These are phyloP conservation scores for Tetragnatha montana DNA, from an alignment of 2,888 invertebrate genomes.

Conservation along the genomic window DNA sequence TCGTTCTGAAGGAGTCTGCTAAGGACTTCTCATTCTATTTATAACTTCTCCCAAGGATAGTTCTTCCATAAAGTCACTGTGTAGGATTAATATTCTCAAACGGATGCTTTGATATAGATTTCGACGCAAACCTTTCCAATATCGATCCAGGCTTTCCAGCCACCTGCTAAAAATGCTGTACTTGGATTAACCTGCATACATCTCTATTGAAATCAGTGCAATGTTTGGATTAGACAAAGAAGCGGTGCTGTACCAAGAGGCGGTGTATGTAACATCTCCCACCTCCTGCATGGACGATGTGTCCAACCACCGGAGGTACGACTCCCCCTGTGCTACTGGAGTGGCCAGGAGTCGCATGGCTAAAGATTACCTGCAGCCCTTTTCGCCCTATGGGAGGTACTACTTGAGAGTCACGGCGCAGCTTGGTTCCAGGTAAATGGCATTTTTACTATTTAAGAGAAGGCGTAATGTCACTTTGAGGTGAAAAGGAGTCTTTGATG, in stretches of 20 bases:
- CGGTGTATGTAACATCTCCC: slow-evolving; percentile 66
- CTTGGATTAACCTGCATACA: neutral
- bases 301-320: slow-evolving; percentile 56
- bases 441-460: neutral
- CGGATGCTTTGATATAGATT: no score
- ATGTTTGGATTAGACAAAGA: slow-evolving; percentile 71
- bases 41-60: no score
- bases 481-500: no score
- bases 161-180: neutral
- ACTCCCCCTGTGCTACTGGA: slow-evolving; percentile 53
- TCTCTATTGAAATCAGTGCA: neutral
- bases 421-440: slow-evolving; percentile 51
- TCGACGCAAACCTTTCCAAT: no score
- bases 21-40: no score
- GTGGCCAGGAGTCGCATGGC: slow-evolving; percentile 53
- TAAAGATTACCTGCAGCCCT: slow-evolving; percentile 63
- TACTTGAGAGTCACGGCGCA: slow-evolving; percentile 62
- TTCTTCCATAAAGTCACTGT: no score
- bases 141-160: no score
- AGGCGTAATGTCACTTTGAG: no score
- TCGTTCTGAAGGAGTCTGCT: no score
- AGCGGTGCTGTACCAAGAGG: slow-evolving; percentile 69
- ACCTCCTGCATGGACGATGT: slow-evolving; percentile 50
- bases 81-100: no score
- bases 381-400: slow-evolving; percentile 68